Conservation (phyloP, 2,113 vertebrate species). For the Castor canadensis region DNA sequence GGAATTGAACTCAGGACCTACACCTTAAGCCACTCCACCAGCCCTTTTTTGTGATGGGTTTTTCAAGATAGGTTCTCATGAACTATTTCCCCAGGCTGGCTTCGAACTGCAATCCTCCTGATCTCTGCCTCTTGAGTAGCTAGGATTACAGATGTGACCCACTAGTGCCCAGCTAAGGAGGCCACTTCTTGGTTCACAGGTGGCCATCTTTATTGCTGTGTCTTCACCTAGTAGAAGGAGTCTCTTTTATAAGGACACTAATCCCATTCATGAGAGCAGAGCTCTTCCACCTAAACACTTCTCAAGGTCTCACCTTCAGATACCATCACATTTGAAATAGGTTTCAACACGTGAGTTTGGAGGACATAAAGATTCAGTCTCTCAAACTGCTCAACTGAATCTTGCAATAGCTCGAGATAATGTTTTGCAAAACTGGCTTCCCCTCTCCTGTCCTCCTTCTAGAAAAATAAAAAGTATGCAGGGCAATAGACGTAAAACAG, state of each 20-base stretch:
- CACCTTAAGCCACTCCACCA: no score
- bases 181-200: background rate
- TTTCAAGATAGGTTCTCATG: no score
- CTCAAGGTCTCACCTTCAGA: background rate
- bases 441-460: slow-evolving; percentile 3
- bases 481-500: background rate
- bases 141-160: no score
- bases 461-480: background rate
- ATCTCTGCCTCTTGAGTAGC: no score
- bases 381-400: background rate
- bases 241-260: background rate
- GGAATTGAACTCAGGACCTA: no score
- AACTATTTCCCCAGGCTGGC: no score
- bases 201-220: background rate
- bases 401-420: background rate
- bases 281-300: no score
- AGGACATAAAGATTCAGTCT: background rate
- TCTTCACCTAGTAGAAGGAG: background rate
- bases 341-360: background rate
- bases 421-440: background rate
- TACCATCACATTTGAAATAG: background rate
- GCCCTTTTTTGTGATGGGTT: no score
- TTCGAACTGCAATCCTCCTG: no score
- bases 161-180: no score
- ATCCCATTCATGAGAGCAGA: background rate